Evolutionary conservation across 2,113 vertebrate genomes (phyloP).

Genomic region (Sylvietta virens): DNA sequence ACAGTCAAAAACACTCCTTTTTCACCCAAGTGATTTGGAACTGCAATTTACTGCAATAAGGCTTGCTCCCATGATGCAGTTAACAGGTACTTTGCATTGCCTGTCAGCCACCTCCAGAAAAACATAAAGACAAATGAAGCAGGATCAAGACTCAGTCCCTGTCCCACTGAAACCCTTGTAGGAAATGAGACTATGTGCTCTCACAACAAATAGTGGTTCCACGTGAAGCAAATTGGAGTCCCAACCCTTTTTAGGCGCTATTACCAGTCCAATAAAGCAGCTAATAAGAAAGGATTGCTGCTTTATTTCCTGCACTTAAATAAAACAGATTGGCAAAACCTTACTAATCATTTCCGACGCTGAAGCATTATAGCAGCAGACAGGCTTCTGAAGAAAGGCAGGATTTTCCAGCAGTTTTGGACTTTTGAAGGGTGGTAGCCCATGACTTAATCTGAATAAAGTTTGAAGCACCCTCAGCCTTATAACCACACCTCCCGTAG

Average conservation of each 20-base stretch:
- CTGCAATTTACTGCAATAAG: background rate
- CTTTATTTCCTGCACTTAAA: background rate
- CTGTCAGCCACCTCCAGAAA: background rate
- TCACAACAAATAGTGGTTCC: background rate
- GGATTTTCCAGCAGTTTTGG: background rate
- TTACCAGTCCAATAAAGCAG: conserved; percentile 37
- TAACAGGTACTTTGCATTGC: background rate
- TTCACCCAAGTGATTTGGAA: background rate
- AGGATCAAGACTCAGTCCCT: background rate
- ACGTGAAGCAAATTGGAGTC: background rate
- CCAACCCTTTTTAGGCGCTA: background rate
- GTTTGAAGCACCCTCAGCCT: background rate
- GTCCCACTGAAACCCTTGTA: background rate
- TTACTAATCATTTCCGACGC: background rate
- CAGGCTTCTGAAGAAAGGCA: background rate
- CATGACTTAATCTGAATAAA: background rate
- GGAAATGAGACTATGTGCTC: background rate
- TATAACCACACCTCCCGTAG: background rate
- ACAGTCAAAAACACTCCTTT: background rate
- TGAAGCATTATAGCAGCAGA: background rate
- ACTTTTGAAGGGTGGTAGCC: background rate
- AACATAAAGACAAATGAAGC: background rate
- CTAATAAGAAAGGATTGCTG: conserved; percentile 41
- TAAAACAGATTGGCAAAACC: background rate
- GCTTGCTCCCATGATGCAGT: background rate